A percentile compares a stretch with the other conserved stretches of the same genome.
Evolutionary conservation across 2,888 invertebrate species (phyloP).

Genomic region (Scaptomyza reducta): DNA sequence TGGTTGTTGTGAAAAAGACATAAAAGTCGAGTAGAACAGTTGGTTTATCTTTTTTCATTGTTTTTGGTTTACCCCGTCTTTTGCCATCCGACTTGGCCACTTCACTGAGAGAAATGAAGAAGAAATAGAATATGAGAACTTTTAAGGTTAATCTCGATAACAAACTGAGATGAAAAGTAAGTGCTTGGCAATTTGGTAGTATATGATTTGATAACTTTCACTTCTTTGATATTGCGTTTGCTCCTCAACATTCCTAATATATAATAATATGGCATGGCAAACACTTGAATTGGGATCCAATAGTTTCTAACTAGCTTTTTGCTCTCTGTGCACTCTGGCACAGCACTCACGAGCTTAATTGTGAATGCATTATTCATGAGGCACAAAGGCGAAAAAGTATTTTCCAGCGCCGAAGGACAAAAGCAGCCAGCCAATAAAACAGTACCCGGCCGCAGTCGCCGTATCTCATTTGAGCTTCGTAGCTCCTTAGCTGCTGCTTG

Average conservation of each 20-base stretch:
- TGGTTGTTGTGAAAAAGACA: constrained; percentile 6
- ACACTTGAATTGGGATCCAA: not conserved
- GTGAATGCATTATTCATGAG: constrained; percentile 78
- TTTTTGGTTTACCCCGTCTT: constrained; percentile 16
- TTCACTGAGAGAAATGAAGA: constrained; percentile 5
- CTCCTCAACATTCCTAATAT: no score
- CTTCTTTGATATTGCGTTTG: no score
- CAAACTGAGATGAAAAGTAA: no score
- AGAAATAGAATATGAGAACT: no score
- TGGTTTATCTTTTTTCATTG: not conserved
- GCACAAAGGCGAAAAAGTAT: constrained; percentile 38
- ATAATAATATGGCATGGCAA: no score
- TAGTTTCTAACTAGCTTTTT: not conserved
- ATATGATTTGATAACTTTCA: no score
- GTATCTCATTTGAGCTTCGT: not conserved
- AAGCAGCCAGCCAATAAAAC: constrained; percentile 71
- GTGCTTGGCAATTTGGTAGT: no score
- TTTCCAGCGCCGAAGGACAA: constrained; percentile 41
- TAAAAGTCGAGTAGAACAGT: constrained; percentile 4
- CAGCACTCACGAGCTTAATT: constrained; percentile 66
- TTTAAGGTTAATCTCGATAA: no score
- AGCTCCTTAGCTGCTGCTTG: constrained; percentile 2
- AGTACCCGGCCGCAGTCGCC: constrained; percentile 28
- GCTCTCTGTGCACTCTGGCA: constrained; percentile 14
- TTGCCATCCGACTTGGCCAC: constrained; percentile 7